A percentile compares a stretch with the other conserved stretches of the same genome.
phyloP scores from a whole-genome alignment of 2,113 vertebrate genomes.

The Vanacampus margaritifer region DNA sequence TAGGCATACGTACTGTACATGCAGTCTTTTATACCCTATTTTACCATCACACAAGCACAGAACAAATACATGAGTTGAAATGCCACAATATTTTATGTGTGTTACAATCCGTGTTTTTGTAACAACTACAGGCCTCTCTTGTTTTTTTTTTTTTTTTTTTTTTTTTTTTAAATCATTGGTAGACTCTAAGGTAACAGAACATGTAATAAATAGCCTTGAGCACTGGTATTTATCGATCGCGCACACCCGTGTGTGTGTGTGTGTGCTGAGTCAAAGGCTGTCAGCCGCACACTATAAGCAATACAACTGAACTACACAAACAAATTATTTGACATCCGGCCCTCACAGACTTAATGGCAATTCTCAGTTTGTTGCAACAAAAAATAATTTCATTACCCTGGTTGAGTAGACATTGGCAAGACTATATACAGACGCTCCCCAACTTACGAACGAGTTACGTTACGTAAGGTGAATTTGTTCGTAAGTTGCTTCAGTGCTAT shows the following conservation, averaged over 20 bases:
- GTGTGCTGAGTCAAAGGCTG: not conserved
- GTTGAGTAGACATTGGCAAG: no score
- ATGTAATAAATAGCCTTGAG: slow-evolving; percentile 37
- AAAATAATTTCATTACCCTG: no score
- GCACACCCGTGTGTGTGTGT: slow-evolving; percentile 17
- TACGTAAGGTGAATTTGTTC: no score
- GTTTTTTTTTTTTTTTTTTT: no score
- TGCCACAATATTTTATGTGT: slow-evolving; percentile 38
- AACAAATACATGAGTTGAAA: slow-evolving; percentile 45
- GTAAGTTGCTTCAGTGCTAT: no score
- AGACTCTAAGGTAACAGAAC: slow-evolving; percentile 33
- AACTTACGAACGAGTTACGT: no score
- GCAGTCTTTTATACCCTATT: slow-evolving; percentile 68
- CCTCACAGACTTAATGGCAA: no score
- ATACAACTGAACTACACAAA: no score
- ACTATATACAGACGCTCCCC: no score
- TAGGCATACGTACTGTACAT: no score
- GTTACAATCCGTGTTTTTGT: slow-evolving; percentile 30
- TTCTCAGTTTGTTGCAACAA: no score
- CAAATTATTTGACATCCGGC: no score
- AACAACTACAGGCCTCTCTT: slow-evolving; percentile 39
- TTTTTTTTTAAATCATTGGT: slow-evolving; percentile 29
- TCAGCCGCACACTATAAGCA: not conserved
- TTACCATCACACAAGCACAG: slow-evolving; percentile 57
- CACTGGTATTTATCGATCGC: slow-evolving; percentile 19